Conservation (phyloP, 2,797 vertebrate genomes). For the Etheostoma perlongum region DNA sequence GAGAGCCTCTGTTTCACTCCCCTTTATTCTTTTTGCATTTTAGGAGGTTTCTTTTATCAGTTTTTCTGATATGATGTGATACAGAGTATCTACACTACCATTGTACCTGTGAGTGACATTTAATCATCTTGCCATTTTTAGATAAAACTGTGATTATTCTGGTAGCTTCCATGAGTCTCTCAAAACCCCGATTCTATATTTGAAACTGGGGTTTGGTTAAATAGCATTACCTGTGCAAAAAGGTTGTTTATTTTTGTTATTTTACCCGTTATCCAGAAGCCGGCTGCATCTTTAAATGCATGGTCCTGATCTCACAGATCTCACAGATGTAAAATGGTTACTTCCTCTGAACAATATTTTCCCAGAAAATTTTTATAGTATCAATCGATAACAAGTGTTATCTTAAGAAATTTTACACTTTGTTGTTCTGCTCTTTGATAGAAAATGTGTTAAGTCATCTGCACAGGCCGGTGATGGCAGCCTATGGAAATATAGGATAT, state of each 20-base stretch:
- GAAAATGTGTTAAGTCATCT: neutral
- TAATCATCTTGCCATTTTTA: constrained; percentile 22
- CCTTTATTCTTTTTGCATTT: constrained; percentile 1
- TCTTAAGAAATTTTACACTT: no score
- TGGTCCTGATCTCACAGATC: constrained; percentile 26
- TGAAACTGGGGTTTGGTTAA: neutral
- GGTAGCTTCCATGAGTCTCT: constrained; percentile 12
- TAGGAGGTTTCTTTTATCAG: neutral
- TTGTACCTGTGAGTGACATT: constrained; percentile 6
- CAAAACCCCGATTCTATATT: neutral
- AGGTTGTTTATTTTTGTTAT: neutral
- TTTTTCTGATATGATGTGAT: constrained; percentile 17
- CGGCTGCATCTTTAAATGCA: constrained; percentile 26
- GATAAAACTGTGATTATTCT: constrained; percentile 25
- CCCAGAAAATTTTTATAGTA: no score
- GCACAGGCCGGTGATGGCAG: neutral
- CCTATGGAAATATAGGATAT: constrained; percentile 29
- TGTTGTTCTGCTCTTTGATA: neutral
- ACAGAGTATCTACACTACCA: neutral
- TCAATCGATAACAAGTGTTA: no score
- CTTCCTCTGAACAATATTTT: constrained; percentile 3
- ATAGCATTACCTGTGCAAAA: neutral
- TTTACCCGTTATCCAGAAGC: constrained; percentile 5
- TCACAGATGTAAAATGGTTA: constrained; percentile 13
- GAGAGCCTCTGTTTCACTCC: neutral